Evolutionary conservation across 2,888 invertebrate species (phyloP).

Genomic region (Amphipoea oculea): DNA sequence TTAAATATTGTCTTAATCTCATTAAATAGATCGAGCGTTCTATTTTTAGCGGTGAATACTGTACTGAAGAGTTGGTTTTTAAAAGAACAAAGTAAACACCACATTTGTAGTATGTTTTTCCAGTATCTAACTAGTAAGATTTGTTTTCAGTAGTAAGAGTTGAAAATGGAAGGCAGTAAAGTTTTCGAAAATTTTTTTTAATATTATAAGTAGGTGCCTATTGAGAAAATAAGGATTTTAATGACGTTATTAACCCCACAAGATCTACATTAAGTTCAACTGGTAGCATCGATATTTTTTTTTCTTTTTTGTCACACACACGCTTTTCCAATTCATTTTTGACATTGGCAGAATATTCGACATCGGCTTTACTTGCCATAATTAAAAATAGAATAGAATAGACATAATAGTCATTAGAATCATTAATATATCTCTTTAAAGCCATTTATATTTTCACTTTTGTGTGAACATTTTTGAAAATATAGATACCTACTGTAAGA

Average conservation of each 20-base stretch:
- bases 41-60: slow-evolving; percentile 43
- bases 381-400: too few relatives aligned
- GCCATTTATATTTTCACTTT: neutral
- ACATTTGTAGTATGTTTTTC: neutral
- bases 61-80: slow-evolving; percentile 8
- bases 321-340: too few relatives aligned
- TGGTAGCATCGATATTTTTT: too few relatives aligned
- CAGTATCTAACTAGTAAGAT: neutral
- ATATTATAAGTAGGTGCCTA: neutral
- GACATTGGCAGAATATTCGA: too few relatives aligned
- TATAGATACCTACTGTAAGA: neutral
- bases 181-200: neutral
- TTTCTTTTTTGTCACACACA: too few relatives aligned
- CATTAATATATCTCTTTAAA: too few relatives aligned
- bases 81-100: slow-evolving; percentile 3
- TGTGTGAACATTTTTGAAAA: too few relatives aligned
- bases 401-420: too few relatives aligned
- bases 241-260: too few relatives aligned
- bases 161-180: neutral
- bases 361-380: too few relatives aligned
- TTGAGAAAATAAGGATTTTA: slow-evolving; percentile 2
- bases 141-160: neutral
- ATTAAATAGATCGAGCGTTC: slow-evolving; percentile 44
- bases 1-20: slow-evolving; percentile 45
- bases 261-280: too few relatives aligned